Conservation (phyloP, 2,113 vertebrate species). For the Crocuta crocuta region DNA sequence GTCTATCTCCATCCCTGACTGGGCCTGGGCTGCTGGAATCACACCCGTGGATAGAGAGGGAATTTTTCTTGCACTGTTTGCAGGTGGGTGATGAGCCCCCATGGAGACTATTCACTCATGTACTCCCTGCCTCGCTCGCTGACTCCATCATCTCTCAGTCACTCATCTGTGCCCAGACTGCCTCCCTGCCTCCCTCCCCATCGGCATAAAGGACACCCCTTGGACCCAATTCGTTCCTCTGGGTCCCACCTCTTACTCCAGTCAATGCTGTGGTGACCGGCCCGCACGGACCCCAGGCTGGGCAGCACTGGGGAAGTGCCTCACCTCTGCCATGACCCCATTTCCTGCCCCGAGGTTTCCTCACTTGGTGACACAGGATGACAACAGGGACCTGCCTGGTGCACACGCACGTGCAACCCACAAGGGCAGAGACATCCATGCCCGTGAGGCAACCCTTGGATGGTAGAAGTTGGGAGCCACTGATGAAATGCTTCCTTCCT, state of each 20-base stretch:
- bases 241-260: not conserved
- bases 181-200: not conserved
- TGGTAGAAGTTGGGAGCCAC: not conserved
- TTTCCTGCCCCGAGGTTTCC: not conserved
- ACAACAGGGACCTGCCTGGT: not conserved
- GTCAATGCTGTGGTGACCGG: not conserved
- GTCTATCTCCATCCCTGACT: accelerated
- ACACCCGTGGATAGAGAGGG: accelerated
- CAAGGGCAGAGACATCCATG: no score
- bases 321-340: not conserved
- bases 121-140: accelerated
- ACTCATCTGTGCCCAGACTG: accelerated
- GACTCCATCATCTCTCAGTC: not conserved
- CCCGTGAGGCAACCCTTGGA: not conserved
- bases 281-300: not conserved
- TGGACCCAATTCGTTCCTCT: accelerated
- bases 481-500: not conserved
- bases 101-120: accelerated
- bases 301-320: not conserved
- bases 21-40: accelerated
- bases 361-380: not conserved
- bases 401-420: not conserved
- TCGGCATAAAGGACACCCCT: accelerated
- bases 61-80: not conserved
- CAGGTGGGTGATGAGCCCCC: accelerated